Percentiles rank a stretch among this genome's conserved stretches.
These are phyloP conservation scores for Coregonus sp. DNA, from an alignment of 2,797 vertebrate genomes.

Conservation along the genomic window DNA sequence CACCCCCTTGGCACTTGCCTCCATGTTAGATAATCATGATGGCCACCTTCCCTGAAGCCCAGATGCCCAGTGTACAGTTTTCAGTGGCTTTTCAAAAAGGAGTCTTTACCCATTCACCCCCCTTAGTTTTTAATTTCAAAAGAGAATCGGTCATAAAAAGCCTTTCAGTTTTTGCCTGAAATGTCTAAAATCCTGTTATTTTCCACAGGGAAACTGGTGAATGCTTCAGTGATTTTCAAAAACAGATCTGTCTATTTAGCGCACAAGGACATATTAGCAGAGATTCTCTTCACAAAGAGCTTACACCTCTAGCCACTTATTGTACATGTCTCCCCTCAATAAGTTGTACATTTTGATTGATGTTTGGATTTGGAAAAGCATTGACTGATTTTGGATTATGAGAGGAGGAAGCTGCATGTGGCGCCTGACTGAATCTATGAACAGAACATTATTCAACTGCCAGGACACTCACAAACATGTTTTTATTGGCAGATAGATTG, in stretches of 20 bases:
- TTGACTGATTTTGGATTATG: background rate
- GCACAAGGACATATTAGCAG: background rate
- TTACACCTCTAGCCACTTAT: background rate
- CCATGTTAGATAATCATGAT: background rate
- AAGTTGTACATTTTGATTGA: background rate
- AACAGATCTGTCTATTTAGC: background rate
- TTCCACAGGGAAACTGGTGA: background rate
- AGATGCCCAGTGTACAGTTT: background rate
- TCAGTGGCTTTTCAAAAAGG: background rate
- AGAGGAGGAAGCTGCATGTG: background rate
- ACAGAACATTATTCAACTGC: background rate
- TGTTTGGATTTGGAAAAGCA: background rate
- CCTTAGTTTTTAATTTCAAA: background rate
- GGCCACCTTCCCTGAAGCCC: background rate
- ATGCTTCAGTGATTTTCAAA: background rate
- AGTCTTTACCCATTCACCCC: background rate
- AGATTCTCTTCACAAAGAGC: background rate
- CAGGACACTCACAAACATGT: background rate
- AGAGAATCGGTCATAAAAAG: too few relatives aligned
- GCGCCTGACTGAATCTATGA: background rate
- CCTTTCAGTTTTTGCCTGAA: background rate
- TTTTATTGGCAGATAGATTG: slow-evolving; percentile 1
- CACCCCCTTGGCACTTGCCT: background rate
- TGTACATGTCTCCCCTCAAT: background rate
- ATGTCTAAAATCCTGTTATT: background rate